Evolutionary conservation across 2,888 invertebrate species (phyloP), one percentile per base, ranked within the genome.

Genomic region (Galeopsomyia nigrocyanea): DNA sequence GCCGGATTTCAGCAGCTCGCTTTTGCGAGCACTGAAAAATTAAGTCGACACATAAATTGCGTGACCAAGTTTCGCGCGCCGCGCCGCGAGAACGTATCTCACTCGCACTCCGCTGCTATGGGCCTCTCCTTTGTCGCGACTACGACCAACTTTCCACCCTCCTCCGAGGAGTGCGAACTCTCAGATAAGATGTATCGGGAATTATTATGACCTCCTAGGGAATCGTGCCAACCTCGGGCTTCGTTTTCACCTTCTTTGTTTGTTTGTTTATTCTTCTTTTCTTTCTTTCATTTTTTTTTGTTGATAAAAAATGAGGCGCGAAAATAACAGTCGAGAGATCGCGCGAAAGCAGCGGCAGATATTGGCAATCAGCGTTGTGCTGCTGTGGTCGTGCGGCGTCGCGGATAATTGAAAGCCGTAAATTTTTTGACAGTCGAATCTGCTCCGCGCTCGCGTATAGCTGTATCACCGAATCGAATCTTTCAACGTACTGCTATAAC

Each of bases 391-490:
- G 64, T n/a, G 71, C 67, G 62, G 57, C n/a, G n/a, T 67, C 65
- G 61, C 71, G 72, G 71, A 71, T 77, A 75, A 77, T 77, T 71
- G 76, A 67, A 74, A 62, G 50, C 65, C 75, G 69, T 73, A 75
- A 76, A 79, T 76, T 77, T 26, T 39, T 71, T 62, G 53, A 58
- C 47, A 71, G 47, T 5, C 2, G 26, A 50, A 47, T 47, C 65
- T 70, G 70, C 53, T 69, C 62, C 60, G 46, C 47, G 47, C 26
- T 21, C 26, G 26, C 26, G 57, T 55, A 60, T 21, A 60, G 51
- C 26, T 17, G 17, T n/a, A 53, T 39, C 71, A 72, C 73, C 65
- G 77, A 79, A 79, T 77, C 78, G 75, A 78, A 68, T 78, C 75
- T 76, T 77, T 76, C 77, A 58, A 47, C 56, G 53, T 49, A 9